Evolutionary conservation across 2,113 vertebrate species (phyloP).

Genomic region (Cynocephalus volans): DNA sequence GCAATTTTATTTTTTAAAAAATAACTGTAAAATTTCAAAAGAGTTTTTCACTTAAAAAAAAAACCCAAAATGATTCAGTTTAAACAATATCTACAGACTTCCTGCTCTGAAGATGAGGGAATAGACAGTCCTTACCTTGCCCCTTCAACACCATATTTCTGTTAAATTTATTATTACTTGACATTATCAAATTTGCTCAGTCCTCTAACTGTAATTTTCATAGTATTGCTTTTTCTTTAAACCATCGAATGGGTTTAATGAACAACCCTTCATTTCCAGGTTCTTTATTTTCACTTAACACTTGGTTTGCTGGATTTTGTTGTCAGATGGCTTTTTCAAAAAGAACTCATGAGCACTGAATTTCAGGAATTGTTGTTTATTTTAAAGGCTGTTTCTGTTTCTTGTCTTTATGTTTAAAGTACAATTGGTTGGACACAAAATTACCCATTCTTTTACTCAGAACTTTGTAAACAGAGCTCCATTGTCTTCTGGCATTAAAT

Average conservation of each 20-base stretch:
- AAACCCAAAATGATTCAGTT: background rate
- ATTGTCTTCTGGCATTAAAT: background rate
- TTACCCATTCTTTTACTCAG: background rate
- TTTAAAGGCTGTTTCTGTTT: slow-evolving; percentile 9
- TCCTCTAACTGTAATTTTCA: background rate
- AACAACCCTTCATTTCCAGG: background rate
- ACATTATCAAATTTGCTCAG: background rate
- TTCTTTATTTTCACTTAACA: background rate
- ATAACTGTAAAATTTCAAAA: background rate
- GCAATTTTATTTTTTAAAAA: background rate
- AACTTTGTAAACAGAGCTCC: background rate
- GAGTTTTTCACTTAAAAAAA: background rate
- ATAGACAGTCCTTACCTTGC: background rate
- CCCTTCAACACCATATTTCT: background rate
- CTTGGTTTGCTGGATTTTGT: background rate
- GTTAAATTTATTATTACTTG: background rate
- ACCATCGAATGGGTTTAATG: background rate
- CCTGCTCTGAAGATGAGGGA: background rate
- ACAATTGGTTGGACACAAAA: background rate
- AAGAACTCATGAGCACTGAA: background rate
- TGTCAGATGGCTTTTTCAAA: background rate
- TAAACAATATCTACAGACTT: background rate
- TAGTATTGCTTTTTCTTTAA: background rate
- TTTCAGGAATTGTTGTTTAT: background rate
- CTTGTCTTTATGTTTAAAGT: background rate